Conservation (phyloP, 2,888 invertebrate genomes). For the Ditylenchus weischeri region DNA sequence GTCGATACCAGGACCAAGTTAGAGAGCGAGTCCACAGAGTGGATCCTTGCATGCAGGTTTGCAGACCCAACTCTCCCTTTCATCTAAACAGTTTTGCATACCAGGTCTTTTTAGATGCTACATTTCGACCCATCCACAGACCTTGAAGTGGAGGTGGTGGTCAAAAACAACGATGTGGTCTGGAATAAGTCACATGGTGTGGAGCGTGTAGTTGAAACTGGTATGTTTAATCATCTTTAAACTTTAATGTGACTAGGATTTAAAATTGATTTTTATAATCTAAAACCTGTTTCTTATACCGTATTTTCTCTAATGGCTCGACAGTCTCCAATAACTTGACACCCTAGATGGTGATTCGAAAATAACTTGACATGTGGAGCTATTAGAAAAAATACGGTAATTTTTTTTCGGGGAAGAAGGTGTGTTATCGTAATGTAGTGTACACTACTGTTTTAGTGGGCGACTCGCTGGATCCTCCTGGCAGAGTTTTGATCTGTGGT, state of each 20-base stretch:
- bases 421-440: no score
- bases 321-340: no score
- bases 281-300: no score
- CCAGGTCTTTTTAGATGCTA: slow-evolving; percentile 36
- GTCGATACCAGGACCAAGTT: slow-evolving; percentile 51
- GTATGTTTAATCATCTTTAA: no score
- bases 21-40: slow-evolving; percentile 52
- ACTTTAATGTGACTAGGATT: no score
- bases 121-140: slow-evolving; percentile 53
- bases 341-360: no score
- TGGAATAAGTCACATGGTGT: slow-evolving; percentile 45
- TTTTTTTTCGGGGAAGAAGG: no score
- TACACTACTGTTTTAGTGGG: slow-evolving; percentile 15
- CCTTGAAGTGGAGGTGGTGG: slow-evolving; percentile 54
- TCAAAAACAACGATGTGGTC: slow-evolving; percentile 40
- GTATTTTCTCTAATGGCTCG: no score
- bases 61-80: background rate
- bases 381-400: no score
- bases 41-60: slow-evolving; percentile 48
- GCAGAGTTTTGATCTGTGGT: slow-evolving; percentile 55
- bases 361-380: no score
- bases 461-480: slow-evolving; percentile 40
- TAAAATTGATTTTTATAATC: no score
- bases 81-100: background rate
- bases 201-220: slow-evolving; percentile 34